Conservation (phyloP, 1,140 invertebrate species). For the Drosophila gunungcola region DNA sequence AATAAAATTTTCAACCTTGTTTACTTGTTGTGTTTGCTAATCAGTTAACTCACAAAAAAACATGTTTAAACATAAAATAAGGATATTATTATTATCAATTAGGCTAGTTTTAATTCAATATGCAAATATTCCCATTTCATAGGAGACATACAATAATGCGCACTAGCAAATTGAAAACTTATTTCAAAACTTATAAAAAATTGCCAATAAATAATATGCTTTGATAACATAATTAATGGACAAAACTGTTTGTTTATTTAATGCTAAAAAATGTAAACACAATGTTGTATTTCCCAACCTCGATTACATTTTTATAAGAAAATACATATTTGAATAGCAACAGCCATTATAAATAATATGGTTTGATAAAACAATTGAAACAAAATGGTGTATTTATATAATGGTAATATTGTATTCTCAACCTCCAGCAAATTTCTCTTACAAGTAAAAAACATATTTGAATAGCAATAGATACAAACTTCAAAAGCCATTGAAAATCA, state of each 20-base stretch:
- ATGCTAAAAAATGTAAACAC: conserved; percentile 16
- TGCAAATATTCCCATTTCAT: background rate
- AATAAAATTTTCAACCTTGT: no score
- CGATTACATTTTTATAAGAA: background rate
- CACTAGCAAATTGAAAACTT: background rate
- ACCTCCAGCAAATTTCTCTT: background rate
- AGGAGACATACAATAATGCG: background rate
- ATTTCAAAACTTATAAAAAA: background rate
- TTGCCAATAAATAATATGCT: background rate
- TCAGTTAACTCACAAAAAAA: no score
- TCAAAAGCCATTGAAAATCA: conserved; percentile 6
- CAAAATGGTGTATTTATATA: no score
- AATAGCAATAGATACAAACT: conserved; percentile 20
- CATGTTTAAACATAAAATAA: no score
- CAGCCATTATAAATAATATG: conserved; percentile 6
- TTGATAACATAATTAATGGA: conserved; percentile 8
- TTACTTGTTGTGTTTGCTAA: no score
- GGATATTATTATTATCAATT: no score
- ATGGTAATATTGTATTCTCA: no score
- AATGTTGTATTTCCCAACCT: conserved; percentile 19
- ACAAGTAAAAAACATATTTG: conserved; percentile 20
- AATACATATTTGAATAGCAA: conserved; percentile 34
- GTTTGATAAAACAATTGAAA: no score
- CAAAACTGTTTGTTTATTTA: background rate
- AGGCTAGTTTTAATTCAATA: no score